Conservation (phyloP, 2,797 vertebrate genomes). For the Melanogrammus aeglefinus region DNA sequence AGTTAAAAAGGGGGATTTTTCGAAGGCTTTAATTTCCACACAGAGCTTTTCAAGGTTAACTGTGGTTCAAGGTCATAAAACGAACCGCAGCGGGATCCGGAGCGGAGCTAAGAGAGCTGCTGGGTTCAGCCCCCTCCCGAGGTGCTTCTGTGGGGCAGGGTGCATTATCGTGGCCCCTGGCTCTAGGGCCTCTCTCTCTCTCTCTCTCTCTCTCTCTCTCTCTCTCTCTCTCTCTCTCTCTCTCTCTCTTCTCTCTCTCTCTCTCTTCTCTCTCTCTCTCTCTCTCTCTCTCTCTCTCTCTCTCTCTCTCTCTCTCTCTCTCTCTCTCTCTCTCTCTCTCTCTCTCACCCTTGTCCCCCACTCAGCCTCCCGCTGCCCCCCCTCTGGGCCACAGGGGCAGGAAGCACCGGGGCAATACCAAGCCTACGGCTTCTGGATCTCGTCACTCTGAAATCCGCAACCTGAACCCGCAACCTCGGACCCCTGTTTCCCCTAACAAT, state of each 20-base stretch:
- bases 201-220: slow-evolving; percentile 23
- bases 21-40: slow-evolving; percentile 4
- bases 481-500: slow-evolving; percentile 64
- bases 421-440: slow-evolving; percentile 70
- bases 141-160: slow-evolving; percentile 49
- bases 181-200: slow-evolving; percentile 41
- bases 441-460: slow-evolving; percentile 68
- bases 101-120: slow-evolving; percentile 38
- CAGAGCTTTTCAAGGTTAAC: slow-evolving; percentile 54
- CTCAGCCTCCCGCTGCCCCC: slow-evolving; percentile 36
- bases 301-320: slow-evolving; percentile 40
- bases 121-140: slow-evolving; percentile 35
- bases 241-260: slow-evolving; percentile 36
- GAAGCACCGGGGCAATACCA: slow-evolving; percentile 65
- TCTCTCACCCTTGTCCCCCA: slow-evolving; percentile 12
- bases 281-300: slow-evolving; percentile 12
- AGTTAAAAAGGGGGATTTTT: slow-evolving; percentile 46
- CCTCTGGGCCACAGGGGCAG: slow-evolving; percentile 52
- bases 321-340: slow-evolving; percentile 23
- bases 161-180: slow-evolving; percentile 43
- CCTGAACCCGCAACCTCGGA: slow-evolving; percentile 62
- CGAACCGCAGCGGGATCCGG: slow-evolving; percentile 65
- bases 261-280: slow-evolving; percentile 39
- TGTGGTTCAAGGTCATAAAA: slow-evolving; percentile 75
- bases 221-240: slow-evolving; percentile 21